These are phyloP conservation scores for Pecten maximus DNA, from an alignment of 2,888 invertebrate genomes.

Conservation along the genomic window DNA sequence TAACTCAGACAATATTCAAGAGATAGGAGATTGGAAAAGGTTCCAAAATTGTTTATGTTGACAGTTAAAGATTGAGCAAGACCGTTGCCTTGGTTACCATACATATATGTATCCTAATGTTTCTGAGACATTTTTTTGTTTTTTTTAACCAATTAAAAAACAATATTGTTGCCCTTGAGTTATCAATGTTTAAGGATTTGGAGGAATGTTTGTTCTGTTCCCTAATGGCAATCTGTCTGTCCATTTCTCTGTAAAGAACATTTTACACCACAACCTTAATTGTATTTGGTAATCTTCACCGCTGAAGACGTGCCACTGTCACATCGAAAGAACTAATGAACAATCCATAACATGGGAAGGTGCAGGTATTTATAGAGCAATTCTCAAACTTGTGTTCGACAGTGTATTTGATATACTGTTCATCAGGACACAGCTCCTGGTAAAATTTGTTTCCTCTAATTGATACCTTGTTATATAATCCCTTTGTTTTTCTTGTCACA, in stretches of 20 bases:
- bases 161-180: neutral
- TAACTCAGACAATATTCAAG: conserved; percentile 28
- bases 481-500: no score
- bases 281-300: neutral
- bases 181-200: neutral
- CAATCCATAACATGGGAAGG: no score
- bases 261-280: neutral
- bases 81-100: conserved; percentile 14
- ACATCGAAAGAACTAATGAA: neutral
- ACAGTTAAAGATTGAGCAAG: conserved; percentile 14
- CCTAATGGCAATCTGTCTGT: neutral
- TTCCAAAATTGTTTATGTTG: conserved; percentile 13
- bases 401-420: no score
- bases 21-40: conserved; percentile 28
- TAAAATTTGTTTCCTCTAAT: no score
- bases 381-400: no score
- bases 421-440: no score
- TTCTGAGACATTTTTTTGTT: conserved; percentile 9
- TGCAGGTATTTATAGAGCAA: no score
- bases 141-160: neutral
- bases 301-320: neutral
- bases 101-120: conserved; percentile 30
- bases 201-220: neutral
- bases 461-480: no score
- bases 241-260: neutral